Evolutionary conservation across 2,113 vertebrate genomes (phyloP).

Genomic region (Illadopsis cleaveri): DNA sequence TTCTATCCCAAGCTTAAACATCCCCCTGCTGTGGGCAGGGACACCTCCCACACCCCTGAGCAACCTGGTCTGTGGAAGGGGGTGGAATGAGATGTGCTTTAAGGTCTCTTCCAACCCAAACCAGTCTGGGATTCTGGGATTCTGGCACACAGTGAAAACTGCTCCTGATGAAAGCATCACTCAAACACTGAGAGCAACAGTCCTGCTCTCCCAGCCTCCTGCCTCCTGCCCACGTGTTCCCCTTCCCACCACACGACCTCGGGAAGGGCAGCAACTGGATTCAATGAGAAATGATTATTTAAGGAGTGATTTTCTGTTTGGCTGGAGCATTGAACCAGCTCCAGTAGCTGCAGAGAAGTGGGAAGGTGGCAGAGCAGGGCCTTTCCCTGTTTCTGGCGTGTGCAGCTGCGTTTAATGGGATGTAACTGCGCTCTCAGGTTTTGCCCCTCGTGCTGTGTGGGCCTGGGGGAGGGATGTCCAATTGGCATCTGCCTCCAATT

Average conservation of each 20-base stretch:
- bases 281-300: neutral
- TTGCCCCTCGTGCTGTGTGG: neutral
- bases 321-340: neutral
- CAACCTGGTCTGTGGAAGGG: neutral
- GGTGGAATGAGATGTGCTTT: neutral
- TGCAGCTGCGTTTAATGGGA: neutral
- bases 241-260: accelerated
- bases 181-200: accelerated
- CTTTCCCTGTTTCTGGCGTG: neutral
- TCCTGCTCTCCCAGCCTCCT: neutral
- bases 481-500: neutral
- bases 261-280: neutral
- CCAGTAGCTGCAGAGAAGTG: neutral
- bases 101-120: neutral
- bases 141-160: neutral
- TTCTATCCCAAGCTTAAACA: neutral
- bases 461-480: neutral
- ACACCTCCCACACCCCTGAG: neutral
- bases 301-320: neutral
- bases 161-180: neutral
- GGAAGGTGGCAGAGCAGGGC: neutral
- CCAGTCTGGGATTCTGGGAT: neutral
- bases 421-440: accelerated
- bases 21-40: neutral
- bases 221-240: accelerated